Evolutionary conservation across 2,113 vertebrate species (phyloP).

Genomic region (Microtus richardsoni): DNA sequence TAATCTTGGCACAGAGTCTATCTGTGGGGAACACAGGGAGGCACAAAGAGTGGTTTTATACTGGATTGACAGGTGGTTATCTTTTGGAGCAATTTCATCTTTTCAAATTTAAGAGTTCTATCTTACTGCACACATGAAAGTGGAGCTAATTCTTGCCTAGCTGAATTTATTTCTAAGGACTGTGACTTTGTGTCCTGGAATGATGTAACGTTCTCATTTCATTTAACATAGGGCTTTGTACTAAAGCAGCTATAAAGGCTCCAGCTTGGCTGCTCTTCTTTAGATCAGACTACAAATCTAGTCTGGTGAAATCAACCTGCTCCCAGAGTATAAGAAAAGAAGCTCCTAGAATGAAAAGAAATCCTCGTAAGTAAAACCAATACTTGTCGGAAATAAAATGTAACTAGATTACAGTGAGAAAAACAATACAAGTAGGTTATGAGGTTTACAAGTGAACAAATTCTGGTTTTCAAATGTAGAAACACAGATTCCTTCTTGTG

Average conservation of each 20-base stretch:
- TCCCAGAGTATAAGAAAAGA: background rate
- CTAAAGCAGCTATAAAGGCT: background rate
- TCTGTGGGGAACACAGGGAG: background rate
- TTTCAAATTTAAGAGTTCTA: slow-evolving; percentile 2
- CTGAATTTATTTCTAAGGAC: slow-evolving; percentile 17
- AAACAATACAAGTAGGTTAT: background rate
- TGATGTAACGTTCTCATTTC: background rate
- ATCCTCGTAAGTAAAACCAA: background rate
- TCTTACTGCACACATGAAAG: background rate
- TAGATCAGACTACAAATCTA: background rate
- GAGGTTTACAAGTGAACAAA: slow-evolving; percentile 26
- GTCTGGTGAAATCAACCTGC: background rate
- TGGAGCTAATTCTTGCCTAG: background rate
- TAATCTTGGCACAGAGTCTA: background rate
- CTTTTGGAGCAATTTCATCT: background rate
- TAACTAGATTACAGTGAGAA: background rate
- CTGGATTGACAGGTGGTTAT: background rate
- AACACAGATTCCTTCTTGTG: background rate
- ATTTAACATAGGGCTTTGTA: background rate
- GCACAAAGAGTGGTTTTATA: background rate
- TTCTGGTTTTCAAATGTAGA: slow-evolving; percentile 34
- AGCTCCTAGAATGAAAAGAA: background rate
- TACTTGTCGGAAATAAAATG: background rate
- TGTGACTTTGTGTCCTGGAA: background rate
- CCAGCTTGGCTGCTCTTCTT: background rate